A percentile compares a stretch with the other conserved stretches of the same genome.
These are phyloP conservation scores for Peromyscus maniculatus DNA, from an alignment of 2,113 vertebrate species.

Conservation along the genomic window DNA sequence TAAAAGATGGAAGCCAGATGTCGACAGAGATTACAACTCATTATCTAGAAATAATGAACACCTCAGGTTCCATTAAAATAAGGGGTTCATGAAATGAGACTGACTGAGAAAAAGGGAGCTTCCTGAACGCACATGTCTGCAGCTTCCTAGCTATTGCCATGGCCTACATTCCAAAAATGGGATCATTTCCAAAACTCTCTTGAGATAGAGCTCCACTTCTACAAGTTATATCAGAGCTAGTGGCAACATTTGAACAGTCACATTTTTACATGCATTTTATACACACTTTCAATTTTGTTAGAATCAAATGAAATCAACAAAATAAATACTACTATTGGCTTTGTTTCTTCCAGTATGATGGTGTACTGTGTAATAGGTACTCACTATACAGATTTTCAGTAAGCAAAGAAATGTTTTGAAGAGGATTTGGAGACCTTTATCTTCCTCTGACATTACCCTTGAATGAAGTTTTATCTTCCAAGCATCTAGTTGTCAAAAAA, in stretches of 20 bases:
- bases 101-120: not conserved
- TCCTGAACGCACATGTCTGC: not conserved
- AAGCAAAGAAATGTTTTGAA: slow-evolving; percentile 13
- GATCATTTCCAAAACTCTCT: not conserved
- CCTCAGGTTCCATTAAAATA: not conserved
- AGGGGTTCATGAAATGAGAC: not conserved
- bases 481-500: not conserved
- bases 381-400: not conserved
- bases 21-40: not conserved
- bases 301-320: not conserved
- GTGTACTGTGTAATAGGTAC: not conserved
- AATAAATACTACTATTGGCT: slow-evolving; percentile 7
- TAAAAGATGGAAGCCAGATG: not conserved
- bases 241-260: not conserved
- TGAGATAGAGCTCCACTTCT: not conserved
- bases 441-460: not conserved
- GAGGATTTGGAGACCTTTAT: not conserved
- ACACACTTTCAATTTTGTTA: slow-evolving; percentile 9
- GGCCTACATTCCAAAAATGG: not conserved
- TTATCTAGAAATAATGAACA: not conserved
- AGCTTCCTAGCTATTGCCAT: not conserved
- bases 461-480: slow-evolving; percentile 21
- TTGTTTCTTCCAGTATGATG: not conserved
- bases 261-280: not conserved
- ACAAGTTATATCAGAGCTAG: not conserved